phyloP scores from a whole-genome alignment of 2,888 invertebrate species.

The Cryptocephalus primarius region DNA sequence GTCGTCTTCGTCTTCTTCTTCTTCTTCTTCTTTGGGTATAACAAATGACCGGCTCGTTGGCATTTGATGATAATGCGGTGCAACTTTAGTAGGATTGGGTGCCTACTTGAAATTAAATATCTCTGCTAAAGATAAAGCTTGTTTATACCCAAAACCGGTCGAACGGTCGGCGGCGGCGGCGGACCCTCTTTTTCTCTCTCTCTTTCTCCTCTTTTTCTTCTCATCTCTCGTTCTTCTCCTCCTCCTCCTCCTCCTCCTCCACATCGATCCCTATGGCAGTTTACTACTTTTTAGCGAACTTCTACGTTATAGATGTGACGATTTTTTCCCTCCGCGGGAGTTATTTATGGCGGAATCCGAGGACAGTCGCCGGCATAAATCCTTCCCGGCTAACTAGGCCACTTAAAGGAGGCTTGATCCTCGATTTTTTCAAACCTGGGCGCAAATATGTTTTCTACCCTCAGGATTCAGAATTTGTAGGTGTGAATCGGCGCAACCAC shows the following conservation, averaged over 20 bases:
- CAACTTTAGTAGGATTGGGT: constrained; percentile 28
- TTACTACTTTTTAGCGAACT: constrained; percentile 2
- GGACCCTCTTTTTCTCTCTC: constrained; percentile 2
- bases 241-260: constrained; percentile 2
- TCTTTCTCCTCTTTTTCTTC: constrained; percentile 1
- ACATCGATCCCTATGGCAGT: not conserved
- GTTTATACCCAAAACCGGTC: constrained; percentile 17
- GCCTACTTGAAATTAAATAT: constrained; percentile 34
- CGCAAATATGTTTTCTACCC: too few relatives aligned
- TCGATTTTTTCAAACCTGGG: too few relatives aligned
- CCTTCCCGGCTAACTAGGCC: too few relatives aligned
- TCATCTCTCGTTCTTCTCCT: constrained; percentile 1
- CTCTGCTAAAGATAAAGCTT: constrained; percentile 25
- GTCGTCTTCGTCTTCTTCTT: too few relatives aligned
- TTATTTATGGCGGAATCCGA: too few relatives aligned
- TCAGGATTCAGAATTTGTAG: too few relatives aligned
- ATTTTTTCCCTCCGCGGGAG: too few relatives aligned
- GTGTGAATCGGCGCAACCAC: too few relatives aligned
- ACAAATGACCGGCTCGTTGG: constrained; percentile 29
- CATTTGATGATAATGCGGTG: constrained; percentile 31
- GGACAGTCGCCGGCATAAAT: too few relatives aligned
- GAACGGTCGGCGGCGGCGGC: constrained; percentile 1
- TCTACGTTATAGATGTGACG: not conserved
- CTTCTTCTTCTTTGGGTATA: constrained; percentile 24
- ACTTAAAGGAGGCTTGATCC: too few relatives aligned